phyloP scores from a whole-genome alignment of 2,113 vertebrate genomes.

The Hiodon alosoides region DNA sequence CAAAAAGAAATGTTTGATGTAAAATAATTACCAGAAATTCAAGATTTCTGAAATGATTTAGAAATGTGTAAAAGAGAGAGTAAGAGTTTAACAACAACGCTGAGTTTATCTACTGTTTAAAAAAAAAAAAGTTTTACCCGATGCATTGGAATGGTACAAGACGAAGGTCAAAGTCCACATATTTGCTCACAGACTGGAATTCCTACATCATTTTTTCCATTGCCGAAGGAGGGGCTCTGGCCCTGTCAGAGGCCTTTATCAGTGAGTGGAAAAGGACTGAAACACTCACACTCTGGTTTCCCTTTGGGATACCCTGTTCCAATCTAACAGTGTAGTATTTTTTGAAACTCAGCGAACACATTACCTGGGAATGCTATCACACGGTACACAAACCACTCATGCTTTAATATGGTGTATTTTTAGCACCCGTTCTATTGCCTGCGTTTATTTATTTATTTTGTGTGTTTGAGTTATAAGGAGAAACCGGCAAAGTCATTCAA shows the following conservation, averaged over 20 bases:
- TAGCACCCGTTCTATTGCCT: conserved; percentile 46
- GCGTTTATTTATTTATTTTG: conserved; percentile 17
- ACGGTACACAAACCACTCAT: conserved; percentile 42
- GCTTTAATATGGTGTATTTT: conserved; percentile 47
- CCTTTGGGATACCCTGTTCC: conserved; percentile 58
- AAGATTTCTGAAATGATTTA: conserved; percentile 55
- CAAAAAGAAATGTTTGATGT: too few species aligned
- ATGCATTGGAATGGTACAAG: conserved; percentile 38
- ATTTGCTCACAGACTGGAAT: conserved; percentile 73
- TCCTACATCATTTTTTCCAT: conserved; percentile 82
- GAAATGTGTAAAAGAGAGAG: conserved; percentile 15
- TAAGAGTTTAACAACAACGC: too few species aligned
- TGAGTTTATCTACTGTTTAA: too few species aligned
- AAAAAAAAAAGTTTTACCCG: too few species aligned
- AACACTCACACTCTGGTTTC: conserved; percentile 36
- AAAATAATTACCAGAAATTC: background rate
- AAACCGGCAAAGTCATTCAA: conserved; percentile 13
- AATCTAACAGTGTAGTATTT: conserved; percentile 57
- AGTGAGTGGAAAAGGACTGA: conserved; percentile 29
- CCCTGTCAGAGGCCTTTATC: conserved; percentile 48
- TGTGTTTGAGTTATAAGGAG: conserved; percentile 33
- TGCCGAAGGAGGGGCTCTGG: conserved; percentile 57
- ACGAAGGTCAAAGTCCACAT: conserved; percentile 71
- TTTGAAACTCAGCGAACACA: conserved; percentile 46
- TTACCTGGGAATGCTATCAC: conserved; percentile 56